A percentile compares a stretch with the other conserved stretches of the same genome.
These are phyloP conservation scores for Caenorhabditis doughertyi DNA, from an alignment of 2,888 invertebrate species.

Conservation along the genomic window DNA sequence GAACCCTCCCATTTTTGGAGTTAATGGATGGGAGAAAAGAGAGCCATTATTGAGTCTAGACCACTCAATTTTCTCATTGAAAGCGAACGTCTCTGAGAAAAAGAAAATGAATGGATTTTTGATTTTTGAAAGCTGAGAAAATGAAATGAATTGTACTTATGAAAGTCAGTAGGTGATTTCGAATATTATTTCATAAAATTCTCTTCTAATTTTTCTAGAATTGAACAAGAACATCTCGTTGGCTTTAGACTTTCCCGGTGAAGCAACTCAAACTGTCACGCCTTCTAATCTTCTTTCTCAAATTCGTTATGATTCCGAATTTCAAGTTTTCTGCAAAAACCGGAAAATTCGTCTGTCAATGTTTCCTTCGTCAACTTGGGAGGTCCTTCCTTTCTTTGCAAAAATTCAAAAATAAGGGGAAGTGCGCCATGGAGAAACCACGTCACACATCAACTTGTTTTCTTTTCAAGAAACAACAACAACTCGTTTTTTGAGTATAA, in stretches of 20 bases:
- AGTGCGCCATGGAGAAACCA: constrained; percentile 16
- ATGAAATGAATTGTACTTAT: constrained; percentile 9
- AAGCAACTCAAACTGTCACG: too few species aligned
- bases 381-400: too few species aligned
- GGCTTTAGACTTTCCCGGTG: too few species aligned
- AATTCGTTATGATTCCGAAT: neutral
- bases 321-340: constrained; percentile 2
- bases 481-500: constrained; percentile 22
- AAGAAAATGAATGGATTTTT: constrained; percentile 12
- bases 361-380: too few species aligned
- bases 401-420: constrained; percentile 10
- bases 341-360: constrained; percentile 8
- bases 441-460: constrained; percentile 18
- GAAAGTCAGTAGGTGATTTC: neutral
- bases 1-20: too few species aligned
- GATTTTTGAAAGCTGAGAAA: constrained; percentile 8
- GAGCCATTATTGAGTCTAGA: constrained; percentile 50
- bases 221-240: too few species aligned
- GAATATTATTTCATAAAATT: too few species aligned
- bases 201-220: too few species aligned
- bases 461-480: constrained; percentile 6
- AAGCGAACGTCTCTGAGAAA: neutral
- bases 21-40: constrained; percentile 28
- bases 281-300: neutral
- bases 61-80: constrained; percentile 1